A percentile compares a stretch with the other conserved stretches of the same genome.
Evolutionary conservation across 2,113 vertebrate species (phyloP).

Genomic region (Thunnus thynnus): DNA sequence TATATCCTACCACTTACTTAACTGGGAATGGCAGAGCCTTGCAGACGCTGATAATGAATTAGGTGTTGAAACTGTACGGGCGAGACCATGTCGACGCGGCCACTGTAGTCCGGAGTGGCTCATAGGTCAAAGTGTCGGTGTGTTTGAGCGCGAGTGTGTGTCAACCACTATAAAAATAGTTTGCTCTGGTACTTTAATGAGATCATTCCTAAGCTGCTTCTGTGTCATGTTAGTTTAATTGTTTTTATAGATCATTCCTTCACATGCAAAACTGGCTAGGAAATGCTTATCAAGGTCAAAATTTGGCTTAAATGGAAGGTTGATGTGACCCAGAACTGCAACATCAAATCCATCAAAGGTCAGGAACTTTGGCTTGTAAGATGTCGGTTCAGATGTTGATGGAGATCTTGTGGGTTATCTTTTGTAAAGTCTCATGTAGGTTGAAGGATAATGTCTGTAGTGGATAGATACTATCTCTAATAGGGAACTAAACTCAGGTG

Average conservation of each 20-base stretch:
- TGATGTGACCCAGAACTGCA: background rate
- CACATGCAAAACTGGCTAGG: background rate
- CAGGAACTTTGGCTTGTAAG: background rate
- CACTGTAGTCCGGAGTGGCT: constrained; percentile 63
- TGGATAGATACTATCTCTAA: background rate
- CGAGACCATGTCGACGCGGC: constrained; percentile 77
- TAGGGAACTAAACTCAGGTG: constrained; percentile 6
- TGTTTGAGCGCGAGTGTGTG: constrained; percentile 66
- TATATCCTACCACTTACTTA: constrained; percentile 81
- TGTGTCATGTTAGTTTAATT: constrained; percentile 57
- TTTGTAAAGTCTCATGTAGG: background rate
- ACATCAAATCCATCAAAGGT: constrained; percentile 5
- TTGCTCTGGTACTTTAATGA: constrained; percentile 72
- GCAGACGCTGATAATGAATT: constrained; percentile 83
- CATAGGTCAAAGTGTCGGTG: constrained; percentile 75
- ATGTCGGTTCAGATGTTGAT: constrained; percentile 5
- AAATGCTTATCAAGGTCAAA: background rate
- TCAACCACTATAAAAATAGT: constrained; percentile 76
- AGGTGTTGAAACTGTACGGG: constrained; percentile 83
- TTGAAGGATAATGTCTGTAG: constrained; percentile 11
- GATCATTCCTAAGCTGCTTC: constrained; percentile 54
- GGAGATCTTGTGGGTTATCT: background rate
- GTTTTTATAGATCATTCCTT: constrained; percentile 48
- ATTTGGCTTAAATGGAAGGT: background rate
- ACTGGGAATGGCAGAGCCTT: constrained; percentile 74